A percentile compares a stretch with the other conserved stretches of the same genome.
phyloP scores from a whole-genome alignment of 2,888 invertebrate species.

The Chironomus riparius region DNA sequence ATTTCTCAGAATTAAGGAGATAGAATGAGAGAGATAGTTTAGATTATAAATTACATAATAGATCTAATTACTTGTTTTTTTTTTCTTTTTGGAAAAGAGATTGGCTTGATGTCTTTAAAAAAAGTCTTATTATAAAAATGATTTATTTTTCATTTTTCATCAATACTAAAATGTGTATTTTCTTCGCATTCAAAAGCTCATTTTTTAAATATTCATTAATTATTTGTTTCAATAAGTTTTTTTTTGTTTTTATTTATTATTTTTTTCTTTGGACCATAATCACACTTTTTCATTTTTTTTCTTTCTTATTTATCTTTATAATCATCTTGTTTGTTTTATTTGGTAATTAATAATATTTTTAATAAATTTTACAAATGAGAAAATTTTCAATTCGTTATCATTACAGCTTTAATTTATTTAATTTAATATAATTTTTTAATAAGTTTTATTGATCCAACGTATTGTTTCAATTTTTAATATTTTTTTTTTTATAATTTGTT shows the following conservation, averaged over 20 bases:
- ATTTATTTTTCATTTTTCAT: not conserved
- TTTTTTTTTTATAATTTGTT: not conserved
- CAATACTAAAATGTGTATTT: constrained; percentile 3
- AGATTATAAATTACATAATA: not conserved
- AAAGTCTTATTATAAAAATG: constrained; percentile 21
- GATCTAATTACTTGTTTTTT: not conserved
- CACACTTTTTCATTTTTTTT: not conserved
- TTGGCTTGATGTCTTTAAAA: constrained; percentile 22
- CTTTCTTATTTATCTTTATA: not conserved
- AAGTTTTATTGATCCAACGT: constrained; percentile 1
- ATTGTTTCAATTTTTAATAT: not conserved
- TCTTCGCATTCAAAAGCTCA: constrained; percentile 23
- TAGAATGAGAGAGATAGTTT: not conserved
- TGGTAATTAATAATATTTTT: not conserved
- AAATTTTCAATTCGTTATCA: not conserved
- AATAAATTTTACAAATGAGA: not conserved
- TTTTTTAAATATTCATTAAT: constrained; percentile 10
- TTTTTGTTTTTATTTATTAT: no score
- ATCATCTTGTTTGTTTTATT: not conserved
- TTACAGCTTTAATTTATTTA: not conserved
- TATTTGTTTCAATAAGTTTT: constrained; percentile 16
- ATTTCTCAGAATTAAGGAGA: no score
- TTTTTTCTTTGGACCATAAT: constrained; percentile 20
- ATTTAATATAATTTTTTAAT: not conserved
- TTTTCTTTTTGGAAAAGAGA: not conserved